These are phyloP conservation scores for Megaceryle torquata DNA, from an alignment of 2,113 vertebrate genomes.

Conservation along the genomic window DNA sequence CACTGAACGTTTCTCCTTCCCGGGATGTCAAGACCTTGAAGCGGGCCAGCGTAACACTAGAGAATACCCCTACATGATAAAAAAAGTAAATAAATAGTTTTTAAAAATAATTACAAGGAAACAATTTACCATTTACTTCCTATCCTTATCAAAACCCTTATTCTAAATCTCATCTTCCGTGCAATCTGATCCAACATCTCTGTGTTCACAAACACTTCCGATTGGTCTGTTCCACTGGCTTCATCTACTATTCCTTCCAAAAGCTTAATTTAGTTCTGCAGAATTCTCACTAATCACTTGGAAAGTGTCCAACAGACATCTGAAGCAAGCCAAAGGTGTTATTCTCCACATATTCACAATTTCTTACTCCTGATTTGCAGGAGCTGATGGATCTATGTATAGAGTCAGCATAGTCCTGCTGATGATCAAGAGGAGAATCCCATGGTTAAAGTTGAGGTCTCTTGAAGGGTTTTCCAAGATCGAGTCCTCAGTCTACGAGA, in stretches of 20 bases:
- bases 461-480: not conserved
- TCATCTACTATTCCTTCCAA: not conserved
- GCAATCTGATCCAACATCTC: not conserved
- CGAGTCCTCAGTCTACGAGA: not conserved
- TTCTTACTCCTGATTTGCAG: not conserved
- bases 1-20: not conserved
- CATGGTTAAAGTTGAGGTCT: not conserved
- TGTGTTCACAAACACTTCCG: not conserved
- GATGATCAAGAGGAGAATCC: not conserved
- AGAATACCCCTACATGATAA: not conserved
- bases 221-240: not conserved
- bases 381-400: too few species aligned
- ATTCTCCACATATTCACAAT: not conserved
- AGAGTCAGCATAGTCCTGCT: not conserved
- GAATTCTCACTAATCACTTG: not conserved
- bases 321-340: not conserved
- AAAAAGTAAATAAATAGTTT: not conserved
- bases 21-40: too few species aligned
- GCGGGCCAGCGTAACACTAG: fast-evolving
- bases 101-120: not conserved
- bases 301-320: not conserved
- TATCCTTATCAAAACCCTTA: not conserved
- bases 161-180: not conserved
- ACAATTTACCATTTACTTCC: not conserved
- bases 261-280: not conserved